These are phyloP conservation scores for Yponomeuta cagnagella DNA, from an alignment of 2,888 invertebrate genomes.

Conservation along the genomic window DNA sequence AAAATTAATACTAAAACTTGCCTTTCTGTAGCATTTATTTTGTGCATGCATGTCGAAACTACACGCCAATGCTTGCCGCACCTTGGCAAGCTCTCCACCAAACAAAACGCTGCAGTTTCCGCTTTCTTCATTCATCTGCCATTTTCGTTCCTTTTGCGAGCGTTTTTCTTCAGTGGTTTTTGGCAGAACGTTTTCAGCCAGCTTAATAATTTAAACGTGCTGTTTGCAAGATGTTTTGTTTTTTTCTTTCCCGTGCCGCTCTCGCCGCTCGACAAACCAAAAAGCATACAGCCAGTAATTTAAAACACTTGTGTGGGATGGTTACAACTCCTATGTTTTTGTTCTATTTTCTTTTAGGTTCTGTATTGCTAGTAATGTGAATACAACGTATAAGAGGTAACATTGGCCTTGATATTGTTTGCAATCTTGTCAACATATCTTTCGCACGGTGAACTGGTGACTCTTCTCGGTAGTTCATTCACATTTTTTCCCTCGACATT, in stretches of 20 bases:
- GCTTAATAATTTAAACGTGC: not conserved
- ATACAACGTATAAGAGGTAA: not conserved
- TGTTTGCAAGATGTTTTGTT: not conserved
- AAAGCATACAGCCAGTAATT: not conserved
- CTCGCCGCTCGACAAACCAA: not conserved
- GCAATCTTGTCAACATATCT: constrained; percentile 26
- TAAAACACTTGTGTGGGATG: not conserved
- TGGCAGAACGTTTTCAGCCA: not conserved
- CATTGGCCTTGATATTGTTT: constrained; percentile 26
- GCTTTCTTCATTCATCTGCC: constrained; percentile 42
- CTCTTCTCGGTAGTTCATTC: constrained; percentile 35
- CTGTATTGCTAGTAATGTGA: not conserved
- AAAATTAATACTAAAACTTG: not conserved
- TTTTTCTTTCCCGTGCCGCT: not conserved
- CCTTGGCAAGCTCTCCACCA: constrained; percentile 5
- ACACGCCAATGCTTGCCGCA: constrained; percentile 19
- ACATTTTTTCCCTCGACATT: constrained; percentile 28
- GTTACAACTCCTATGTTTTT: not conserved
- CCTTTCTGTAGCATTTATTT: not conserved
- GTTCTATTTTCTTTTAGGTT: not conserved
- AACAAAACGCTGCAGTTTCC: constrained; percentile 31
- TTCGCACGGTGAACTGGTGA: constrained; percentile 37
- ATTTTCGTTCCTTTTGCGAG: constrained; percentile 15
- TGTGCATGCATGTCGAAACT: constrained; percentile 17
- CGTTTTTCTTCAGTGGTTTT: not conserved